Evolutionary conservation across 2,113 vertebrate species (phyloP), one percentile per base, ranked within the genome.

Genomic region (Natator depressus): DNA sequence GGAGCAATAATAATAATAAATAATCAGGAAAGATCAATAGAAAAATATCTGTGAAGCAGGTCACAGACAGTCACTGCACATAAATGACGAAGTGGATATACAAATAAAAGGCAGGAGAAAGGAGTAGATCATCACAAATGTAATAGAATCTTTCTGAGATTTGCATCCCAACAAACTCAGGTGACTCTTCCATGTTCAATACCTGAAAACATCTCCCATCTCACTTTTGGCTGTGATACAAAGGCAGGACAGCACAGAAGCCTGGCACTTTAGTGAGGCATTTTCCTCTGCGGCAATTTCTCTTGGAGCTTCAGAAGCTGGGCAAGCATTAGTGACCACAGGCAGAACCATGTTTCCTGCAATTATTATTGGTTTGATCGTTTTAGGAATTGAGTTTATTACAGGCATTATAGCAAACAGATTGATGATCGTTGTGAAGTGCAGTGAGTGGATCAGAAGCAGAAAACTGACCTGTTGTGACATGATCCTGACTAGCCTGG

Each of bases 401-500:
- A 0, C 12, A 0, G 96, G 95, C 10, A 2, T 95, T 49, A 20
- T 84, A 2, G 89, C 91, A 24, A 97, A 95, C 1, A 51, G 94
- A 24, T 13, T 95, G 80, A 97, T 96, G 1, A 1, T 97, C 59
- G 5, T 55, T 12, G 88, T 82, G 46, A 94, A 59, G 0, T 3
- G 80, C 35, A 7, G 7, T 2, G 80, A 51, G 4, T 50, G 84
- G 54, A 51, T 95, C 81, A 95, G 69, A 76, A 84, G 27, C 22
- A 90, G 86, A 25, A 94, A 82, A 76, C 25, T 57, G 29, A 31
- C 16, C 3, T 54, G 94, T 0, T 22, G 96, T 19, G 72, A 59
- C 35, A 38, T 95, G 4, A 96, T 98, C 6, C 85, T 97, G 5
- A 96, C n/a, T 29, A 95, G 95, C 50, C 79, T 97, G 91, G 97